A percentile compares a stretch with the other conserved stretches of the same genome.
Evolutionary conservation across 2,113 vertebrate genomes (phyloP).

Genomic region (Mesembrinibis cayennensis): DNA sequence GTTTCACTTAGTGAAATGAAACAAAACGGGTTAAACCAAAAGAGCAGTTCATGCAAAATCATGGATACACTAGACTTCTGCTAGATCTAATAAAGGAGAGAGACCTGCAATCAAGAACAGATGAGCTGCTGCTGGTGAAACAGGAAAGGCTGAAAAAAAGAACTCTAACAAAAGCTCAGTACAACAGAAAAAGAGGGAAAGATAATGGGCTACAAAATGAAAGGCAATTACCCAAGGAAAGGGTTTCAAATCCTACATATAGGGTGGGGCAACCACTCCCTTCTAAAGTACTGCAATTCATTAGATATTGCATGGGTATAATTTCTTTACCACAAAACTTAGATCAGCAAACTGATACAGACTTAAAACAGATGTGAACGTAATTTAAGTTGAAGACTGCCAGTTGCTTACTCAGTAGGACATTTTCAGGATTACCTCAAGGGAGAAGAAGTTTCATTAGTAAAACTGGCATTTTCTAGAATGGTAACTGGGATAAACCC

Average conservation of each 20-base stretch:
- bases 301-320: background rate
- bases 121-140: background rate
- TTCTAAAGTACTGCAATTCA: slow-evolving; percentile 10
- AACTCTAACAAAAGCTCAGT: background rate
- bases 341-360: slow-evolving; percentile 28
- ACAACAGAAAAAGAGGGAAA: background rate
- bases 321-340: slow-evolving; percentile 42
- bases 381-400: background rate
- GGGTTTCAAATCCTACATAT: background rate
- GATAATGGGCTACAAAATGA: background rate
- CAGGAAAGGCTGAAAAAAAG: background rate
- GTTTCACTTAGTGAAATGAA: background rate
- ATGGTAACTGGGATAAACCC: background rate
- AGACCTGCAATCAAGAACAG: background rate
- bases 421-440: background rate
- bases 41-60: background rate
- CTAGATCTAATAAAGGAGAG: background rate
- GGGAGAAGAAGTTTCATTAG: background rate
- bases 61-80: background rate
- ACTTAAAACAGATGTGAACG: slow-evolving; percentile 3
- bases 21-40: background rate
- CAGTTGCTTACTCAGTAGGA: background rate
- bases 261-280: background rate
- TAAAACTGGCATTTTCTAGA: background rate
- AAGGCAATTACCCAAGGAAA: background rate